A percentile compares a stretch with the other conserved stretches of the same genome.
phyloP scores from a whole-genome alignment of 2,113 vertebrate genomes.

The Sorex fumeus region DNA sequence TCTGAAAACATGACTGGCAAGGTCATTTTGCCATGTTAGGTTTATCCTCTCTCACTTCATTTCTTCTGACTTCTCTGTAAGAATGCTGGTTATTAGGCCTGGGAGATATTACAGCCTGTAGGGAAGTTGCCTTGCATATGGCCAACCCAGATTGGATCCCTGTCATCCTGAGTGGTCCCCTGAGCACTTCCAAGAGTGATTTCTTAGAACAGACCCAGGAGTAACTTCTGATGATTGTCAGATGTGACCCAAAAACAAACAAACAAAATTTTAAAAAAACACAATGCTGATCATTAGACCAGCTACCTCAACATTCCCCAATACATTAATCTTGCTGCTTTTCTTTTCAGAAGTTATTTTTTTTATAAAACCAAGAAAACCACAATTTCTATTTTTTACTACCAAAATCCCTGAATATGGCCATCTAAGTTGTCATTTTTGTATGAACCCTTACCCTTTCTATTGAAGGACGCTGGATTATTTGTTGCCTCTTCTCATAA shows the following conservation, averaged over 20 bases:
- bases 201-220: too few species aligned
- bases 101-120: too few species aligned
- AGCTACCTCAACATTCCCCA: background rate
- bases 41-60: background rate
- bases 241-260: too few species aligned
- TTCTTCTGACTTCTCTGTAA: background rate
- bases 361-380: background rate
- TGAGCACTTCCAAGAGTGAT: too few species aligned
- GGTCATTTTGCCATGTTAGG: background rate
- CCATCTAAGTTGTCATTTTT: background rate
- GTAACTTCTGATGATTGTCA: too few species aligned
- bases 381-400: background rate
- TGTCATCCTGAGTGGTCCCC: too few species aligned
- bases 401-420: background rate
- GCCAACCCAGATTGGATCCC: too few species aligned
- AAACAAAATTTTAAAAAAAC: too few species aligned
- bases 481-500: background rate
- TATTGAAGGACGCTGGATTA: too few species aligned
- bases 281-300: background rate
- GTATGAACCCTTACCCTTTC: background rate
- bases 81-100: too few species aligned
- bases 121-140: too few species aligned
- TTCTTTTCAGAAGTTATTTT: background rate
- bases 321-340: background rate
- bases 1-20: background rate